Base-by-base conservation (phyloP, 1,140 invertebrate species). In the Sipha flava region DNA sequence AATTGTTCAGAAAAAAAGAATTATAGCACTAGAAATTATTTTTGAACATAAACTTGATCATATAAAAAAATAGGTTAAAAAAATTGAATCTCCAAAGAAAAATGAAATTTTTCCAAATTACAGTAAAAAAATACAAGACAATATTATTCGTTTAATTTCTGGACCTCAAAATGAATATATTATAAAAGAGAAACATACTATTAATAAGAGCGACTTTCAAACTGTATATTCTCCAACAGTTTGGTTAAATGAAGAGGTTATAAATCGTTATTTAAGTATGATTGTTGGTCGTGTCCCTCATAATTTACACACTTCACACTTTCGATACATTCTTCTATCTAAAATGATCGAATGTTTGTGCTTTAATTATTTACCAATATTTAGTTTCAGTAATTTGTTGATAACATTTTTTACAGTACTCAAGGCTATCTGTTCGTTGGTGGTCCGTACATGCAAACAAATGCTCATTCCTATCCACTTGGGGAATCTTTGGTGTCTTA, bases 401-500 rank as follows among this genome's bases (percentile, higher is more conserved):
- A 37, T 57, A 40, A 23, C 57, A 57, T 40, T 57, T 57, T 52
- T 12, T 75, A n/a, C 26, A 77, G 73, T 26, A 26, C 34, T 31
- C 31, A 77, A 40, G 70, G 70, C 12, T 80, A 43, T 77, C 57
- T 43, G 70, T 80, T 16, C 45, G 80, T 21, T 57, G 80, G 5
- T 80, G 80, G 80, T 75, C 80, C 7, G 66, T 85, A 85, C 89
- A 2, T 88, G 92, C 82, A 92, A 97, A 83, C n/a, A 96, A 14
- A 86, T 98, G 26, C 86, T 97, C 7, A 89, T 98, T 21, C 97
- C 98, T 0, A 91, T 99, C 37, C 97, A 99, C 87, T 87, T 98
- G 29, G 93, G 93, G 2, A 91, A 97, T 80, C 98, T 99, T 86
- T 99, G 98, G 98, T 98, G 96, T 85, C 89, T 99, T 87, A 92